A percentile compares a stretch with the other conserved stretches of the same genome.
phyloP scores from a whole-genome alignment of 2,888 invertebrate genomes.

The Euzophera pinguis region DNA sequence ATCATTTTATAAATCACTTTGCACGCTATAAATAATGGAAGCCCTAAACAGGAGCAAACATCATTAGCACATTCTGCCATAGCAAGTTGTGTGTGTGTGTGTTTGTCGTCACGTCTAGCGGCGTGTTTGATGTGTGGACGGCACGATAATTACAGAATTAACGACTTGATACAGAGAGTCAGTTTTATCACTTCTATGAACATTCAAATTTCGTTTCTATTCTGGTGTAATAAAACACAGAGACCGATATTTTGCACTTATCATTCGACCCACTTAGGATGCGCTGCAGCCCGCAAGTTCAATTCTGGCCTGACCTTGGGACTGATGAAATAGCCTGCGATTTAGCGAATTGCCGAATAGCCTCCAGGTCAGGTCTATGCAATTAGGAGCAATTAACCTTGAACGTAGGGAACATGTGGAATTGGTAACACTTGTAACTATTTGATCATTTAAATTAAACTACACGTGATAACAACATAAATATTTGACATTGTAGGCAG shows the following conservation, averaged over 20 bases:
- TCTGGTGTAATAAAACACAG: background rate
- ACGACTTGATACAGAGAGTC: constrained; percentile 52
- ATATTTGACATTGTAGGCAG: background rate
- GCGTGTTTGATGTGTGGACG: constrained; percentile 57
- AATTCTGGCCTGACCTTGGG: constrained; percentile 40
- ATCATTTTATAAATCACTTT: constrained; percentile 14
- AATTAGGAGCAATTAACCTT: constrained; percentile 24
- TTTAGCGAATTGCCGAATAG: constrained; percentile 51
- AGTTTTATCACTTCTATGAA: constrained; percentile 62
- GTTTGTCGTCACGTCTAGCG: constrained; percentile 42
- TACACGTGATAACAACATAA: background rate
- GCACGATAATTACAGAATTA: constrained; percentile 64
- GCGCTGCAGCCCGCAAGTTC: constrained; percentile 13
- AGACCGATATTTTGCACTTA: constrained; percentile 1
- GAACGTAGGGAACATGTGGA: background rate
- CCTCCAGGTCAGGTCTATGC: constrained; percentile 37
- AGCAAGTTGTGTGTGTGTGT: constrained; percentile 27
- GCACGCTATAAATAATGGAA: constrained; percentile 23
- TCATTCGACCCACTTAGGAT: constrained; percentile 44
- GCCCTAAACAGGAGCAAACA: constrained; percentile 27
- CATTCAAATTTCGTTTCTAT: background rate
- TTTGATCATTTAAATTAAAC: background rate
- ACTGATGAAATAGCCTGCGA: constrained; percentile 33
- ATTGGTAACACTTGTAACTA: constrained; percentile 1
- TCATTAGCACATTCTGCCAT: constrained; percentile 34